Percentiles rank a stretch among this genome's conserved stretches.
Evolutionary conservation across 2,797 vertebrate species (phyloP).

Genomic region (Chanos chanos): DNA sequence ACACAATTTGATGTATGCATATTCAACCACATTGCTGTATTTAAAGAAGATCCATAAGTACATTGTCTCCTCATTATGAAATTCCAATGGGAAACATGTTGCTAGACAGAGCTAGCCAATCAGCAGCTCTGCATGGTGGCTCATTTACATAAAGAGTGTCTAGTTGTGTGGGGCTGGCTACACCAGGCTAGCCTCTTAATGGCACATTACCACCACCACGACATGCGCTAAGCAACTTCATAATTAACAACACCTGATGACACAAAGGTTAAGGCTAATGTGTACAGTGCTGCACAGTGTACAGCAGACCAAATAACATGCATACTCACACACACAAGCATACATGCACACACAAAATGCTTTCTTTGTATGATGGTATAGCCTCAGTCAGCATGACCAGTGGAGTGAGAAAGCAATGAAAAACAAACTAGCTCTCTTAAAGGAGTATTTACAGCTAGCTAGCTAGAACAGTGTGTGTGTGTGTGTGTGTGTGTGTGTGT

Average conservation of each 20-base stretch:
- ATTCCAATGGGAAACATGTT: constrained; percentile 39
- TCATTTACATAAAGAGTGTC: constrained; percentile 40
- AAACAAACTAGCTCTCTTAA: no score
- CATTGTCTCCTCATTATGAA: constrained; percentile 44
- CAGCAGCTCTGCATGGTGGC: constrained; percentile 54
- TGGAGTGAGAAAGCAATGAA: constrained; percentile 30
- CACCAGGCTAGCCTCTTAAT: constrained; percentile 28
- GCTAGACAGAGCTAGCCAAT: constrained; percentile 26
- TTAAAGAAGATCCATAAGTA: constrained; percentile 40
- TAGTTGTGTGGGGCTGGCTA: no score
- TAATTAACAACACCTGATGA: constrained; percentile 44
- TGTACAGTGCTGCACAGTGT: neutral
- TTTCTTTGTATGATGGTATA: constrained; percentile 26
- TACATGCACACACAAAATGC: neutral
- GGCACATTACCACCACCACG: constrained; percentile 38
- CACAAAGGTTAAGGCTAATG: constrained; percentile 22
- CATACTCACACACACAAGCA: no score
- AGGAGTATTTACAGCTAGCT: no score
- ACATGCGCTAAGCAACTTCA: constrained; percentile 35
- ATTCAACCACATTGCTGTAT: constrained; percentile 27
- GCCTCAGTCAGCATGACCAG: constrained; percentile 12
- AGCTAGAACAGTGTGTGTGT: neutral
- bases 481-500: constrained; percentile 6
- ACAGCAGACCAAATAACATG: no score
- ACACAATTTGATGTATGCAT: constrained; percentile 12